Evolutionary conservation across 2,113 vertebrate genomes (phyloP).

Genomic region (Tapirus terrestris): DNA sequence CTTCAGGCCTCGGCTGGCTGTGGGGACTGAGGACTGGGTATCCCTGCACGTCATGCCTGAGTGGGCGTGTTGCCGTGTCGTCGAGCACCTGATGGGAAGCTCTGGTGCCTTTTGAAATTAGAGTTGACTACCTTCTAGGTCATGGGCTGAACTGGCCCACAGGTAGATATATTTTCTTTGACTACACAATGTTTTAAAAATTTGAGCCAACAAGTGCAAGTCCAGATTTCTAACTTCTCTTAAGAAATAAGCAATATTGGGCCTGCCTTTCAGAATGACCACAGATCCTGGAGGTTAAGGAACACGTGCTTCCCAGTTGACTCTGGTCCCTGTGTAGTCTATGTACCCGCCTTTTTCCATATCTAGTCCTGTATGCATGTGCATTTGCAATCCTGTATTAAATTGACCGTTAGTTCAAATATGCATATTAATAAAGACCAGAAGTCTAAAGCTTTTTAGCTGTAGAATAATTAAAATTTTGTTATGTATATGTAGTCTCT

Average conservation of each 20-base stretch:
- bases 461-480: constrained; percentile 42
- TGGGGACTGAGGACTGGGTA: too few relatives aligned
- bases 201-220: constrained; percentile 21
- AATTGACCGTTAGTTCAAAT: neutral
- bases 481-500: neutral
- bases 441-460: neutral
- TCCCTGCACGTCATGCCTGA: neutral
- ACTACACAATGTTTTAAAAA: neutral
- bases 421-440: neutral
- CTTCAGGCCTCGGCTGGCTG: neutral
- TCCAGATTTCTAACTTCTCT: neutral
- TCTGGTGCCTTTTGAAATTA: neutral
- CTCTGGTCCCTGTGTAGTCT: neutral
- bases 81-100: neutral
- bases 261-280: neutral
- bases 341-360: neutral
- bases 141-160: neutral
- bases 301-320: neutral
- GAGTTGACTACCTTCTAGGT: neutral
- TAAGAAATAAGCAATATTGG: neutral
- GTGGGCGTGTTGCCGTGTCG: neutral
- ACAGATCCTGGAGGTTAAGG: neutral
- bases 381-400: neutral
- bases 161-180: neutral
- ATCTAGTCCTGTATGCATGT: neutral